Evolutionary conservation across 2,888 invertebrate genomes (phyloP).

Genomic region (Sarcophaga carnaria): DNA sequence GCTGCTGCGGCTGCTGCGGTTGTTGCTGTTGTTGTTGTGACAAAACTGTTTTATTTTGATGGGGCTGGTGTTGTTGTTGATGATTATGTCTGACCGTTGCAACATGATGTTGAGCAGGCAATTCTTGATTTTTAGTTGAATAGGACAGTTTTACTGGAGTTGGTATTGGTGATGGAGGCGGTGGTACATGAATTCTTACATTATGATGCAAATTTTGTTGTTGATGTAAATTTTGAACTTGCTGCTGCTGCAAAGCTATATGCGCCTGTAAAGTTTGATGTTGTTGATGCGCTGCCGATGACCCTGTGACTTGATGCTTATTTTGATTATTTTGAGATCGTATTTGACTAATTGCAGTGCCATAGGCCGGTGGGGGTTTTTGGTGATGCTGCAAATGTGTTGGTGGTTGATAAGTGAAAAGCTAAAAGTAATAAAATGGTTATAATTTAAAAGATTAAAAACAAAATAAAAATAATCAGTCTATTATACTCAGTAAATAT

Average conservation of each 20-base stretch:
- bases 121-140: slow-evolving; percentile 45
- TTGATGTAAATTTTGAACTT: slow-evolving; percentile 45
- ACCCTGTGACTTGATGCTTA: slow-evolving; percentile 70
- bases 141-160: slow-evolving; percentile 42
- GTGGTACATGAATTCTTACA: slow-evolving; percentile 49
- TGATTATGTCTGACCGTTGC: slow-evolving; percentile 33
- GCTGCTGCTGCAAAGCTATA: slow-evolving; percentile 34
- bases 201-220: slow-evolving; percentile 49
- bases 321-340: slow-evolving; percentile 82
- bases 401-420: slow-evolving; percentile 77
- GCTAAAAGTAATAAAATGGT: slow-evolving; percentile 70
- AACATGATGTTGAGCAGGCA: slow-evolving; percentile 21
- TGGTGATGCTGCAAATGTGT: slow-evolving; percentile 76
- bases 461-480: slow-evolving; percentile 4
- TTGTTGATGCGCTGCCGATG: slow-evolving; percentile 51
- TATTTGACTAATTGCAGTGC: slow-evolving; percentile 81
- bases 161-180: slow-evolving; percentile 37
- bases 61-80: slow-evolving; percentile 43
- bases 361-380: slow-evolving; percentile 81
- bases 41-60: slow-evolving; percentile 35
- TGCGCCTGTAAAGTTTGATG: slow-evolving; percentile 44
- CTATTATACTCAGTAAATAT: background rate
- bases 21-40: slow-evolving; percentile 51
- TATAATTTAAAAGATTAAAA: background rate
- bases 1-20: slow-evolving; percentile 64